Evolutionary conservation across 2,797 vertebrate species (phyloP).

Genomic region (Rhodeus uyekii): DNA sequence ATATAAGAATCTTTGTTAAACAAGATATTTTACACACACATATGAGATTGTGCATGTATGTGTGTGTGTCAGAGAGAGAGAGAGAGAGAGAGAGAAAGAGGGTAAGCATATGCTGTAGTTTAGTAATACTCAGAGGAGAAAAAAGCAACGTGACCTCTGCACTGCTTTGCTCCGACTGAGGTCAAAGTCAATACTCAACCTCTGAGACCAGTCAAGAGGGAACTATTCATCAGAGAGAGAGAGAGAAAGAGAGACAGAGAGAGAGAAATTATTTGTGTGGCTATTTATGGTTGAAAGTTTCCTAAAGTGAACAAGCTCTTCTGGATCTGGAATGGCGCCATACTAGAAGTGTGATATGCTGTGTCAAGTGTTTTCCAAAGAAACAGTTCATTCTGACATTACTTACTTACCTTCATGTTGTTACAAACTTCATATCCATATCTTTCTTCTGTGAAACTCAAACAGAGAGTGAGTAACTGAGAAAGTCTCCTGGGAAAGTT

Average conservation of each 20-base stretch:
- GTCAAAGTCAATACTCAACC: slow-evolving; percentile 51
- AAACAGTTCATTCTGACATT: not conserved
- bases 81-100: not conserved
- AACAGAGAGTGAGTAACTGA: not conserved
- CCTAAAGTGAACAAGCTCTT: not conserved
- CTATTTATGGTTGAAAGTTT: not conserved
- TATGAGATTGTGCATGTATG: not conserved
- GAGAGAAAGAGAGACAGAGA: not conserved
- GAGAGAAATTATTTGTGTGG: not conserved
- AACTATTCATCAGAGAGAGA: slow-evolving; percentile 52
- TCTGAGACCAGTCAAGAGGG: slow-evolving; percentile 61
- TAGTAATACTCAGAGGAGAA: slow-evolving; percentile 26
- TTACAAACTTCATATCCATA: not conserved
- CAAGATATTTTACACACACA: no score
- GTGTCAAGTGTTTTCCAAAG: not conserved
- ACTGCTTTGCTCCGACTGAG: slow-evolving; percentile 15
- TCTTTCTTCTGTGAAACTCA: not conserved
- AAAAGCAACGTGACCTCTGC: slow-evolving; percentile 37
- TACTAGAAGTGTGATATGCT: not conserved
- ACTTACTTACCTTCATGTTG: not conserved
- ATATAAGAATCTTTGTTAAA: no score
- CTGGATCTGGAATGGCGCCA: not conserved
- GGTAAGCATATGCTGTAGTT: slow-evolving; percentile 45
- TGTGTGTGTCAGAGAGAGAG: slow-evolving; percentile 12
- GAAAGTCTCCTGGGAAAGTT: no score